phyloP scores from a whole-genome alignment of 2,113 vertebrate genomes.

The Cottus gobio region DNA sequence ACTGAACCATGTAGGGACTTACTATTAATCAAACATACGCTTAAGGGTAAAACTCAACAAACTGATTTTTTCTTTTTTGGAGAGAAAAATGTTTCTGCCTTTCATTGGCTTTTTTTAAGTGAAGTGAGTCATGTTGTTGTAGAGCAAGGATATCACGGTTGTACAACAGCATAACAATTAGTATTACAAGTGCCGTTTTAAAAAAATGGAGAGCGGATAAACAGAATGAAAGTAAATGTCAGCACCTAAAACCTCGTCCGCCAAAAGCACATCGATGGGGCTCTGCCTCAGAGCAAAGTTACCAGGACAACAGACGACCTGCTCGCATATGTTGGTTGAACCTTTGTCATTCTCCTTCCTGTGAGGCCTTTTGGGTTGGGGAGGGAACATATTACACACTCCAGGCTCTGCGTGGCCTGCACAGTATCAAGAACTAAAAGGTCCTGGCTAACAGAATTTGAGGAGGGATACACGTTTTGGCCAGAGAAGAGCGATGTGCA shows the following conservation, averaged over 20 bases:
- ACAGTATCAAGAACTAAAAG: constrained; percentile 16
- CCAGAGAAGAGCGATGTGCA: background rate
- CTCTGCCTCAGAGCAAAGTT: constrained; percentile 32
- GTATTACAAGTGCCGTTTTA: background rate
- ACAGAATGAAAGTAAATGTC: constrained; percentile 30
- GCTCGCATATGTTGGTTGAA: constrained; percentile 72
- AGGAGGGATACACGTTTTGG: background rate
- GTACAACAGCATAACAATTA: background rate
- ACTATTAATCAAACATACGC: constrained; percentile 8
- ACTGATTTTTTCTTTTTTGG: background rate
- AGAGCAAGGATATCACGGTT: background rate
- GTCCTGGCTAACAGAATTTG: constrained; percentile 1
- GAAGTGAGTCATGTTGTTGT: background rate
- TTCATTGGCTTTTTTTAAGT: background rate
- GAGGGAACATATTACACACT: constrained; percentile 21
- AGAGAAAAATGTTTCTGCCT: background rate
- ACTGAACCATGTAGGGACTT: constrained; percentile 1
- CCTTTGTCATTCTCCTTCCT: constrained; percentile 66
- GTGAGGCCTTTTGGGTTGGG: constrained; percentile 38
- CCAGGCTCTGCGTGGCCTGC: constrained; percentile 2
- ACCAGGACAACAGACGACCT: constrained; percentile 61
- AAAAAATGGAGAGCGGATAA: constrained; percentile 37
- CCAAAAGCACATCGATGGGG: constrained; percentile 7
- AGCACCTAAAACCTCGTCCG: constrained; percentile 14
- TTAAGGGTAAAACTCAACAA: background rate